Percentiles rank a stretch among this genome's conserved stretches.
Conservation (phyloP, 2,888 invertebrate species). For the Sphaerophoria taeniata region DNA sequence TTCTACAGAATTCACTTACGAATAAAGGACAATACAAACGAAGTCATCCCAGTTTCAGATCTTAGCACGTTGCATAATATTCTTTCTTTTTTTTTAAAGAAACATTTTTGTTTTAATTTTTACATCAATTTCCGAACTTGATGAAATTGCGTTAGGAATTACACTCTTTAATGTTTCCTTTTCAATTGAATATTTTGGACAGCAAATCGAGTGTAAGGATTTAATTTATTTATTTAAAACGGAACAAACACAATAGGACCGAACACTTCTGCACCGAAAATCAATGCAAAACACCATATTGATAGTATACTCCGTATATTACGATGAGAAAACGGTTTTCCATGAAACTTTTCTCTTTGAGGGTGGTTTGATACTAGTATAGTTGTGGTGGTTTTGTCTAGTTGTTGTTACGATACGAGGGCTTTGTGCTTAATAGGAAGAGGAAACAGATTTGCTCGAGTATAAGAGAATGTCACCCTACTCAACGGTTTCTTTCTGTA, state of each 20-base stretch:
- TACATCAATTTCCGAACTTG: neutral
- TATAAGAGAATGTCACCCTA: constrained; percentile 69
- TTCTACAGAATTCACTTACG: constrained; percentile 50
- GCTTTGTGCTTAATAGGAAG: constrained; percentile 31
- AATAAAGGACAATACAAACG: constrained; percentile 49
- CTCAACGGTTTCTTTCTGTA: constrained; percentile 20
- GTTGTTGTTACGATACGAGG: neutral
- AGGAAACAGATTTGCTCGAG: constrained; percentile 46
- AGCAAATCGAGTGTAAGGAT: constrained; percentile 38
- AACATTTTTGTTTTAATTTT: neutral
- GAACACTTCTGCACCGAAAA: constrained; percentile 75
- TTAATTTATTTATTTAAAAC: constrained; percentile 56
- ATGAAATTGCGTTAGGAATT: neutral
- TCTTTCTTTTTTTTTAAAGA: neutral
- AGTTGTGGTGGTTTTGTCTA: constrained; percentile 16
- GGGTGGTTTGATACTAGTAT: constrained; percentile 8
- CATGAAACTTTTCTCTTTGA: constrained; percentile 28
- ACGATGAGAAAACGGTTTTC: constrained; percentile 55
- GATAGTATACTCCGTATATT: constrained; percentile 69
- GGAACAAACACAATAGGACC: constrained; percentile 54
- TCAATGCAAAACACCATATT: constrained; percentile 77
- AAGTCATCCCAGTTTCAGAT: constrained; percentile 34
- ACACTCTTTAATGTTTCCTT: neutral
- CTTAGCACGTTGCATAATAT: constrained; percentile 62
- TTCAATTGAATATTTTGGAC: constrained; percentile 30